Percentiles rank a stretch among this genome's conserved stretches.
These are phyloP conservation scores for Drosophila albomicans DNA, from an alignment of 1,140 invertebrate genomes.

Conservation along the genomic window DNA sequence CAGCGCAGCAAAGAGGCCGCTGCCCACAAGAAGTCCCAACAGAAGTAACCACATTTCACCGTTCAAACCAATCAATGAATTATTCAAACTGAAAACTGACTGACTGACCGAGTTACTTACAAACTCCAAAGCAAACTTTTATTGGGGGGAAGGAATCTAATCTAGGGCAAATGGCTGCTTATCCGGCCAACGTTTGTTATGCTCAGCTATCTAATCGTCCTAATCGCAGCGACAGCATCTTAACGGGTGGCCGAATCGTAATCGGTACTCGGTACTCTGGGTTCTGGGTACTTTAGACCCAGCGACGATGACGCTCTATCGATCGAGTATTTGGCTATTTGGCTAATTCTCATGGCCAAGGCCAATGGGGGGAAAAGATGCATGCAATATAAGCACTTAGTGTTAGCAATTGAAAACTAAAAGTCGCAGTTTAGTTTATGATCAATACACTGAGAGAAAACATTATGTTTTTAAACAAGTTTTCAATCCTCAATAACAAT, in stretches of 20 bases:
- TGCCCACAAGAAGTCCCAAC: constrained; percentile 58
- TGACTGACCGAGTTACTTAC: too few relatives aligned
- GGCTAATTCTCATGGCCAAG: too few relatives aligned
- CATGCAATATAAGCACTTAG: too few relatives aligned
- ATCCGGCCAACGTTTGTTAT: constrained; percentile 7
- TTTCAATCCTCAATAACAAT: too few relatives aligned
- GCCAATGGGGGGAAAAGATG: too few relatives aligned
- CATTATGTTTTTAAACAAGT: too few relatives aligned
- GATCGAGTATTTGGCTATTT: not conserved
- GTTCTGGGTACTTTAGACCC: not conserved
- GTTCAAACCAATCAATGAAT: constrained; percentile 12
- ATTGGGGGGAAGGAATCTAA: not conserved
- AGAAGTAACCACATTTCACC: constrained; percentile 40
- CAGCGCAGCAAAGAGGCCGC: constrained; percentile 51
- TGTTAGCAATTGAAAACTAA: too few relatives aligned
- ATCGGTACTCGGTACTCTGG: not conserved
- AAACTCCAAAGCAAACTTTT: not conserved
- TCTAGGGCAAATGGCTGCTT: constrained; percentile 24
- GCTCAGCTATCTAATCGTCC: constrained; percentile 7
- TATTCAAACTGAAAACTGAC: not conserved
- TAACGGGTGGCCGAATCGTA: not conserved
- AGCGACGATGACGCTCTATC: not conserved
- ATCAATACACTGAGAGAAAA: too few relatives aligned
- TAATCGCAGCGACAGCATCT: not conserved
- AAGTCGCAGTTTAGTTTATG: too few relatives aligned